Conservation (phyloP, 2,113 vertebrate species). For the Megaptera novaeangliae region DNA sequence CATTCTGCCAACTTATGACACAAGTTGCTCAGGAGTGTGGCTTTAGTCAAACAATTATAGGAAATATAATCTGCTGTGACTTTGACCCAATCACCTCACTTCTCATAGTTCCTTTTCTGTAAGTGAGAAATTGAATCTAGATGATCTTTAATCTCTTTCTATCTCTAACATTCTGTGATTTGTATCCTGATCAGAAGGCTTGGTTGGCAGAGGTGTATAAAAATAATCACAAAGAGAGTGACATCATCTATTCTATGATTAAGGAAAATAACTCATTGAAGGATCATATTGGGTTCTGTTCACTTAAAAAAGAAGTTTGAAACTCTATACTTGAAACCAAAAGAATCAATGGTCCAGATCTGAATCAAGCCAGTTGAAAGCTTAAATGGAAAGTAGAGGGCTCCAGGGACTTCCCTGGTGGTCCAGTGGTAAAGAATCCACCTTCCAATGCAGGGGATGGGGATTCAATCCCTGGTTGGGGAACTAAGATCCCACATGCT, state of each 20-base stretch:
- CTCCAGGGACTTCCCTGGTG: neutral
- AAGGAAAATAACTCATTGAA: slow-evolving; percentile 31
- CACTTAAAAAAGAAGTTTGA: slow-evolving; percentile 33
- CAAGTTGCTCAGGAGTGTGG: neutral
- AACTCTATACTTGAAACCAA: neutral
- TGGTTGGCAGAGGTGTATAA: neutral
- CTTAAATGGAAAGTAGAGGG: neutral
- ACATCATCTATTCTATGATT: neutral
- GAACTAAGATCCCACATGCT: too few species aligned
- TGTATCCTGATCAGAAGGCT: neutral
- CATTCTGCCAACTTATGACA: neutral
- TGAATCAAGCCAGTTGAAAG: neutral
- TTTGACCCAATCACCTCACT: neutral
- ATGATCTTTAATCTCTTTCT: neutral
- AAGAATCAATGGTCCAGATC: neutral
- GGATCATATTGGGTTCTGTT: neutral
- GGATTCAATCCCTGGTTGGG: too few species aligned
- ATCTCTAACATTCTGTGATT: neutral
- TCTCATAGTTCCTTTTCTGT: neutral
- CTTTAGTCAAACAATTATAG: neutral
- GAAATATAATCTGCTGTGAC: neutral
- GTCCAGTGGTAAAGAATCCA: too few species aligned
- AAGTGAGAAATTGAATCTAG: neutral
- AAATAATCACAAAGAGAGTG: slow-evolving; percentile 8
- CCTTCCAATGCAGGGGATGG: too few species aligned